Conservation (phyloP, 2,888 invertebrate species). For the Argyresthia goedartella region DNA sequence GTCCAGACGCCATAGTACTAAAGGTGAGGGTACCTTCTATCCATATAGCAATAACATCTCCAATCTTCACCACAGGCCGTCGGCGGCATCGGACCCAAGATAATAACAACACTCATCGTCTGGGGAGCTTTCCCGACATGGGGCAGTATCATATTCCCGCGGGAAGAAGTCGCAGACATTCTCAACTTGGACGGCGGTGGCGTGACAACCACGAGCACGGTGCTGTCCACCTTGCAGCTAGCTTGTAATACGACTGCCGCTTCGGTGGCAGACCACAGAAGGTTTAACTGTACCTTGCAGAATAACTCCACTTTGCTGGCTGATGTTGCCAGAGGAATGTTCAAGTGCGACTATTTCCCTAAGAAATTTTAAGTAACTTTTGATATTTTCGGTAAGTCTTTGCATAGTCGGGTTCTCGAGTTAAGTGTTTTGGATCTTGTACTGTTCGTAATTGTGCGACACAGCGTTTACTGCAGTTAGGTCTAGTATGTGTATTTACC, state of each 20-base stretch:
- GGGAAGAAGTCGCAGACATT: neutral
- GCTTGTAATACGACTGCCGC: constrained; percentile 21
- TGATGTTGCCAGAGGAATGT: constrained; percentile 6
- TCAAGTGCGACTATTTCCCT: constrained; percentile 2
- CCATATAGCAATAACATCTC: no score
- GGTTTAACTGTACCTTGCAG: constrained; percentile 30
- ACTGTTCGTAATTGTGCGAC: no score
- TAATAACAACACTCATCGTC: constrained; percentile 79
- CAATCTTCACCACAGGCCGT: constrained; percentile 62
- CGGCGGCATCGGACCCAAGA: constrained; percentile 83
- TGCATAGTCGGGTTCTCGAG: constrained; percentile 4
- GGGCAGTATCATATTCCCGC: constrained; percentile 74
- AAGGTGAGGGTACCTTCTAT: no score
- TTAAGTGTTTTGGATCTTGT: no score
- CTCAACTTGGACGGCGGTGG: neutral
- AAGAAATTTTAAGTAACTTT: constrained; percentile 17
- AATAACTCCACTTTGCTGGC: constrained; percentile 13
- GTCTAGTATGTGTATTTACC: no score
- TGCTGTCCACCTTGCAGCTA: constrained; percentile 7
- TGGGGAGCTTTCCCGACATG: constrained; percentile 82
- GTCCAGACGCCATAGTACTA: no score
- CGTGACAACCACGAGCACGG: constrained; percentile 8
- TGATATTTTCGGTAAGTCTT: constrained; percentile 8
- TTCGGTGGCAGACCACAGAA: constrained; percentile 6
- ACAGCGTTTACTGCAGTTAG: no score